These are phyloP conservation scores for Brachyhypopomus gauderio DNA, from an alignment of 2,113 vertebrate species.

Conservation along the genomic window DNA sequence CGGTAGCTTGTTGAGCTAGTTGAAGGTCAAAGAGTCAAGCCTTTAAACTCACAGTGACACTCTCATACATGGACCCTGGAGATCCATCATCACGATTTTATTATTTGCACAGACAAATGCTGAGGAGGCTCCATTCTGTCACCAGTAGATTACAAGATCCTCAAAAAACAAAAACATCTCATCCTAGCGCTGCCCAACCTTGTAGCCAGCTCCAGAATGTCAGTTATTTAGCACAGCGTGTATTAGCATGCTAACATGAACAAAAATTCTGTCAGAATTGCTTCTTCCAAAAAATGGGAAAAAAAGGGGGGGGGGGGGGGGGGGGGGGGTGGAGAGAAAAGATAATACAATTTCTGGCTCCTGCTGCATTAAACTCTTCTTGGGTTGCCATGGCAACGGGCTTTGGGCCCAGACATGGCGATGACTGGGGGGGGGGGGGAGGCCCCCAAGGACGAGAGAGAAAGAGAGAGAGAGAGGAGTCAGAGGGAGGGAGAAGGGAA, in stretches of 20 bases:
- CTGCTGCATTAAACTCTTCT: conserved; percentile 66
- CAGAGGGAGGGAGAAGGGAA: conserved; percentile 11
- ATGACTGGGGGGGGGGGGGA: conserved; percentile 52
- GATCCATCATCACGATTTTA: conserved; percentile 1
- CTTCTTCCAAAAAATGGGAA: conserved; percentile 41
- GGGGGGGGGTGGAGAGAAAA: conserved; percentile 45
- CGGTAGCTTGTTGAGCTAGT: neutral
- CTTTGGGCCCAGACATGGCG: conserved; percentile 61
- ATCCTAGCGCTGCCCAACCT: neutral
- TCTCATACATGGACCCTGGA: neutral
- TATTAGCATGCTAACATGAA: conserved; percentile 48
- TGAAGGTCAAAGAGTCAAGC: conserved; percentile 35
- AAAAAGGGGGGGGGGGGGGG: neutral
- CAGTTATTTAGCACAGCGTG: conserved; percentile 17
- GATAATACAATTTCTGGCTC: conserved; percentile 68
- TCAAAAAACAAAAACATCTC: neutral
- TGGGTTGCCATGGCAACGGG: conserved; percentile 62
- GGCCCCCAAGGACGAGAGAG: conserved; percentile 56
- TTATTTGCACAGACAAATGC: conserved; percentile 38
- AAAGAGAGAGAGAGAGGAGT: conserved; percentile 12
- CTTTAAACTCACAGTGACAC: conserved; percentile 22
- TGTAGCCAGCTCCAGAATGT: neutral
- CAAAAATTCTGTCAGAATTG: conserved; percentile 32
- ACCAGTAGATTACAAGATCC: conserved; percentile 30
- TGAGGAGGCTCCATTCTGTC: conserved; percentile 11